Base-by-base conservation (phyloP, 2,797 vertebrate genomes). In the Anolis apletophallus region DNA sequence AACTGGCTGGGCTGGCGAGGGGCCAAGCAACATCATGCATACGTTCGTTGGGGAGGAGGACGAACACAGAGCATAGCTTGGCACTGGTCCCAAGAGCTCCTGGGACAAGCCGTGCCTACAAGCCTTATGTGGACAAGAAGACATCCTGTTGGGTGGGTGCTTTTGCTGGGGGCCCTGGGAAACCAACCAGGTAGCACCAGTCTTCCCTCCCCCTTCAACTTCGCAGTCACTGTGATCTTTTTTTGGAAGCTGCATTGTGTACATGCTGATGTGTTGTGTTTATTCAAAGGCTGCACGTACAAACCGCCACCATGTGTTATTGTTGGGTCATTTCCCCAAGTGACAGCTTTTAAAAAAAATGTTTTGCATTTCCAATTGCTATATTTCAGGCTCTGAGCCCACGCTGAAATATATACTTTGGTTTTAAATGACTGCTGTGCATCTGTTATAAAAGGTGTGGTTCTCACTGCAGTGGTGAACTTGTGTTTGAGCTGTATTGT, bases 51-150 rank as follows among this genome's bases (percentile, higher is more conserved):
- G 23, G 88, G 88, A 81, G 82, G 85, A 83, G 64, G n/a, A 52
- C 26, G 26, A 29, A 64, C 61, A 75, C 75, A 54, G 40, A 83
- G 90, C 79, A 80, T 67, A 73, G 77, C 52, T 82, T 91, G 90
- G 91, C 91, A 84, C 72, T 54, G 80, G 68, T 85, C 89, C 89
- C 86, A 84, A 86, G 72, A 87, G 83, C 88, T 89, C 91, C 92
- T 93, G 89, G 92, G 87, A 91, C 91, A 93, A 88, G 83, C 87
- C 84, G 92, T 90, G 85, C 90, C 86, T 88, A 85, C 80, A 88
- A 73, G 81, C 73, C 64, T 84, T 77, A 88, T 73, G 32, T 81
- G 89, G 91, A 78, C 84, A 80, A 86, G 86, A 74, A 81, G 86
- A 84, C 75, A 87, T 84, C 86, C 81, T 87, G 81, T 73, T 73